Evolutionary conservation across 2,888 invertebrate species (phyloP).

Genomic region (Drosophila neonasuta): DNA sequence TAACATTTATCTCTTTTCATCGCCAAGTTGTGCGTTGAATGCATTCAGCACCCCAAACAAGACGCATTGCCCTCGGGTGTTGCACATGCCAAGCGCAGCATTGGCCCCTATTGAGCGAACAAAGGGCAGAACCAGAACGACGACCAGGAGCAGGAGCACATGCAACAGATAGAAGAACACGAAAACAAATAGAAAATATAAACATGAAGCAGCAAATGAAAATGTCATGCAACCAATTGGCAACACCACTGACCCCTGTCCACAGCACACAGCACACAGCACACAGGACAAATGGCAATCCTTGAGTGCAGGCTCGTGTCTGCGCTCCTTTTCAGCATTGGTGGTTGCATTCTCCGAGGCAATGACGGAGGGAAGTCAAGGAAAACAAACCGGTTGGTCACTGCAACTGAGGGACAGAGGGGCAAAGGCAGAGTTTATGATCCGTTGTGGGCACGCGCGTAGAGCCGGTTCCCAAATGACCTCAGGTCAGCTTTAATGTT

Average conservation of each 20-base stretch:
- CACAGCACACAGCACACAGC: slow-evolving; percentile 11
- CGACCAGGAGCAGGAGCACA: slow-evolving; percentile 26
- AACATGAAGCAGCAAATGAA: slow-evolving; percentile 45
- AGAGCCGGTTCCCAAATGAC: slow-evolving; percentile 56
- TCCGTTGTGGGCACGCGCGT: slow-evolving; percentile 41
- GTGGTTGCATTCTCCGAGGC: slow-evolving; percentile 49
- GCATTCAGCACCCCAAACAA: slow-evolving; percentile 31
- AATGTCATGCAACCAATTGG: slow-evolving; percentile 69
- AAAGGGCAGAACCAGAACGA: slow-evolving; percentile 16
- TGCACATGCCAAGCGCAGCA: slow-evolving; percentile 62
- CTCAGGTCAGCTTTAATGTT: slow-evolving; percentile 70
- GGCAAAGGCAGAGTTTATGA: slow-evolving; percentile 7
- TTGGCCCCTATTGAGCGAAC: slow-evolving; percentile 45
- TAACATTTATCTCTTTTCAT: not conserved
- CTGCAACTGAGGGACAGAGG: not conserved
- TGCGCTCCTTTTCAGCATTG: slow-evolving; percentile 19
- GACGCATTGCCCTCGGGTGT: slow-evolving; percentile 40
- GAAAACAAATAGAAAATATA: slow-evolving; percentile 27
- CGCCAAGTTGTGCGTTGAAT: not conserved
- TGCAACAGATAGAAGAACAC: slow-evolving; percentile 8
- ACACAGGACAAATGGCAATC: slow-evolving; percentile 44
- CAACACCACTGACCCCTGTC: slow-evolving; percentile 61
- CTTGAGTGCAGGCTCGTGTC: slow-evolving; percentile 39
- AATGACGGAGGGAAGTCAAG: slow-evolving; percentile 4
- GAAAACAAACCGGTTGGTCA: slow-evolving; percentile 56